Conservation (phyloP, 2,888 invertebrate genomes). For the Cantharis flavilabris region DNA sequence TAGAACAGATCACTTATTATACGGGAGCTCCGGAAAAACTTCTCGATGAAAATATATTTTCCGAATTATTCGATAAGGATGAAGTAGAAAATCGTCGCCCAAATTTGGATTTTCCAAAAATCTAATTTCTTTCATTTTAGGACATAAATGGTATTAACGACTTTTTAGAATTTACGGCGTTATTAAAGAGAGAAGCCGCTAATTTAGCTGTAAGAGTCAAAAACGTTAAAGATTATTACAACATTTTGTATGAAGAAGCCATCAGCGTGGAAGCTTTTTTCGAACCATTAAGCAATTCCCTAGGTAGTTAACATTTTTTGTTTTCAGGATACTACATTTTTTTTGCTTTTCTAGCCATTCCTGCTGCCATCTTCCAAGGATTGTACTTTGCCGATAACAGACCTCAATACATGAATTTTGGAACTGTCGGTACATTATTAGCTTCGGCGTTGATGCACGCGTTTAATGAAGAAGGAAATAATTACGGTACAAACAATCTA, state of each 20-base stretch:
- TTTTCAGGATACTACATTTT: not conserved
- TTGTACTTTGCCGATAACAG: constrained; percentile 20
- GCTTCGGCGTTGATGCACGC: constrained; percentile 11
- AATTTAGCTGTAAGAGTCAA: constrained; percentile 6
- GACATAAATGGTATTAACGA: constrained; percentile 6
- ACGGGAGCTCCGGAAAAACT: constrained; percentile 15
- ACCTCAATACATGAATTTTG: constrained; percentile 22
- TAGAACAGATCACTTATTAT: constrained; percentile 8
- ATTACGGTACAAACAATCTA: not conserved
- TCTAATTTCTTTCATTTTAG: constrained; percentile 4
- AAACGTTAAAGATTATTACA: not conserved
- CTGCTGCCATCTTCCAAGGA: constrained; percentile 18
- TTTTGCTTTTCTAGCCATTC: constrained; percentile 5
- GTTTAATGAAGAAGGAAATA: constrained; percentile 9
- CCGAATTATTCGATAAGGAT: constrained; percentile 1
- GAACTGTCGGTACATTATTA: constrained; percentile 13
- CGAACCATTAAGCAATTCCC: not conserved
- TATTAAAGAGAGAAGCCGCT: constrained; percentile 3
- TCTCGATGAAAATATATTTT: constrained; percentile 7
- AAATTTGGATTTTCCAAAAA: not conserved
- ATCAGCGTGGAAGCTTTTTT: constrained; percentile 1
- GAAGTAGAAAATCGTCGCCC: constrained; percentile 5
- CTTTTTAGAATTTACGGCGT: constrained; percentile 12
- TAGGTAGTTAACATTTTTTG: not conserved
- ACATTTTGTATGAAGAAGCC: constrained; percentile 14